A percentile compares a stretch with the other conserved stretches of the same genome.
These are phyloP conservation scores for Eriosoma lanigerum DNA, from an alignment of 1,140 invertebrate species.

Conservation along the genomic window DNA sequence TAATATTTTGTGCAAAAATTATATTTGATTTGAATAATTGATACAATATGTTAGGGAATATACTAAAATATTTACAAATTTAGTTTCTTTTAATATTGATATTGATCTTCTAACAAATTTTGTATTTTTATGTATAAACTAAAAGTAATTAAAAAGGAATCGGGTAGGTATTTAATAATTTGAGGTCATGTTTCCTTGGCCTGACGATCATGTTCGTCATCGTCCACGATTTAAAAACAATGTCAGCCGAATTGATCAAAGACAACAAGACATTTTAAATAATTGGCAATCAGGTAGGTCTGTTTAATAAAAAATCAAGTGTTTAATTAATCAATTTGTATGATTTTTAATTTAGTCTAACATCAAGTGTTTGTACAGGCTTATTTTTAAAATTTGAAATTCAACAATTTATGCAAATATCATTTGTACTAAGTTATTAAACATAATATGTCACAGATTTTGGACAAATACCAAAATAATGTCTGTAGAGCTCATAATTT, in stretches of 20 bases:
- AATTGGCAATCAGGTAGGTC: slow-evolving; percentile 43
- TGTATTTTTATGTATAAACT: neutral
- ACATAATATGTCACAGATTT: slow-evolving; percentile 11
- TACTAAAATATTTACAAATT: neutral
- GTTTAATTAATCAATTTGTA: neutral
- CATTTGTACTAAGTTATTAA: slow-evolving; percentile 11
- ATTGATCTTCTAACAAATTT: neutral
- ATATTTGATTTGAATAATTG: neutral
- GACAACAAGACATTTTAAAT: slow-evolving; percentile 45
- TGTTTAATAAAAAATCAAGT: slow-evolving; percentile 10
- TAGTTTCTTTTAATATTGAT: slow-evolving; percentile 9
- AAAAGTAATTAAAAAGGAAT: slow-evolving; percentile 38
- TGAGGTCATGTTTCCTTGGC: slow-evolving; percentile 44
- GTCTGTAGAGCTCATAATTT: slow-evolving; percentile 16
- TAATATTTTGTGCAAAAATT: neutral
- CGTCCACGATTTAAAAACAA: slow-evolving; percentile 46
- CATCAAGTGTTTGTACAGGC: neutral
- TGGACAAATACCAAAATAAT: slow-evolving; percentile 26
- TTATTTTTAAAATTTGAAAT: neutral
- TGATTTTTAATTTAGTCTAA: slow-evolving; percentile 3
- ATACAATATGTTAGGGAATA: neutral
- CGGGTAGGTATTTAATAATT: slow-evolving; percentile 42
- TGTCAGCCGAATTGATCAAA: slow-evolving; percentile 29
- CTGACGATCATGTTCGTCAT: slow-evolving; percentile 23
- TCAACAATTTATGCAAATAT: slow-evolving; percentile 11